A percentile compares a stretch with the other conserved stretches of the same genome.
These are phyloP conservation scores for Scalopus aquaticus DNA, from an alignment of 2,113 vertebrate species.

Conservation along the genomic window DNA sequence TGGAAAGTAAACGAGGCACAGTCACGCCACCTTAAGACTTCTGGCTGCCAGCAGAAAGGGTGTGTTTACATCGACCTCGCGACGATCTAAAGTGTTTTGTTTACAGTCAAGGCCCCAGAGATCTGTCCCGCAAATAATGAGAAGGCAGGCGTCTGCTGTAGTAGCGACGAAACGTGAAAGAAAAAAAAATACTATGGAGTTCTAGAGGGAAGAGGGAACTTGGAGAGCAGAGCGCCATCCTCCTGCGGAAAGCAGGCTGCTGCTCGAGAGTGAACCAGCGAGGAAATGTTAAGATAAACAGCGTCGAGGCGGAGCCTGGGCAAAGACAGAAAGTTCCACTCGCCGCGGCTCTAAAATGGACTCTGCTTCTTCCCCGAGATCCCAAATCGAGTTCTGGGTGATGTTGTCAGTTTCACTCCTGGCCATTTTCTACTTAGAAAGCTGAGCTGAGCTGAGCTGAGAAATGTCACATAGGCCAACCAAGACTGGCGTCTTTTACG, in stretches of 20 bases:
- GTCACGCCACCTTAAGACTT: constrained; percentile 83
- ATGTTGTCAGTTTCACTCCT: constrained; percentile 21
- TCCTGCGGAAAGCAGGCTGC: constrained; percentile 47
- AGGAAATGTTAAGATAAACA: not conserved
- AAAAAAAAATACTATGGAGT: not conserved
- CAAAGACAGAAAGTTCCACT: not conserved
- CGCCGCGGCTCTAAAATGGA: not conserved
- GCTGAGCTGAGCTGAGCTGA: not conserved
- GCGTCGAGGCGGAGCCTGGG: not conserved
- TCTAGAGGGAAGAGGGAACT: not conserved
- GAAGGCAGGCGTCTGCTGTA: constrained; percentile 72
- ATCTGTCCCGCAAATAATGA: constrained; percentile 74
- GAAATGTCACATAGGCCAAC: not conserved
- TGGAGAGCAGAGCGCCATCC: constrained; percentile 76
- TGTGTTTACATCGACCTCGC: constrained; percentile 81
- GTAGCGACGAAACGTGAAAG: constrained; percentile 70
- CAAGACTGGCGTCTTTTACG: not conserved
- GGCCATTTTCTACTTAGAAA: not conserved
- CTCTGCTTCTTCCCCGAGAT: not conserved
- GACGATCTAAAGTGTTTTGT: constrained; percentile 84
- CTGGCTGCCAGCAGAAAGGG: constrained; percentile 59
- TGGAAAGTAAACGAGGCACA: not conserved
- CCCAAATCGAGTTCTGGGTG: not conserved
- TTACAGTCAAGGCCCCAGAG: constrained; percentile 81
- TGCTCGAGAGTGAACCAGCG: constrained; percentile 25